These are phyloP conservation scores for Centropyge bicolor DNA, from an alignment of 2,797 vertebrate species.

Conservation along the genomic window DNA sequence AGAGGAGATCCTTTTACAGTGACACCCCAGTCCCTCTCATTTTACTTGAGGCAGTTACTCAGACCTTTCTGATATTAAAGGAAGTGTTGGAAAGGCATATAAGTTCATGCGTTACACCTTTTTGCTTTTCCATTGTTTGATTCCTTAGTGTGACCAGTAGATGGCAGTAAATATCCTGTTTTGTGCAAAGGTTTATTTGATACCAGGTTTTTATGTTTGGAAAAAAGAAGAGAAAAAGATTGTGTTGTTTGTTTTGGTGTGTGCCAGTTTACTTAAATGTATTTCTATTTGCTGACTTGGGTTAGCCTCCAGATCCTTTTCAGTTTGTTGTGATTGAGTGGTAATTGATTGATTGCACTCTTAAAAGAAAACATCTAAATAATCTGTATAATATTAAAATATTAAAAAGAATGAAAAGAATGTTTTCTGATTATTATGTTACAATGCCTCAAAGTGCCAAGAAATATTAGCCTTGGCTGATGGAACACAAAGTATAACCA, in stretches of 20 bases:
- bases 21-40: background rate
- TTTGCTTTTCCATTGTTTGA: slow-evolving; percentile 11
- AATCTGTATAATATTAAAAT: background rate
- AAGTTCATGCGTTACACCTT: background rate
- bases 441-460: slow-evolving; percentile 1
- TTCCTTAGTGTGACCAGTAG: slow-evolving; percentile 68
- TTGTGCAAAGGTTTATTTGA: slow-evolving; percentile 33
- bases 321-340: background rate
- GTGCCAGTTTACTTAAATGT: slow-evolving; percentile 5
- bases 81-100: background rate
- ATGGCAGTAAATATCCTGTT: slow-evolving; percentile 77
- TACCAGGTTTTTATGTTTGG: background rate
- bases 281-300: slow-evolving; percentile 7
- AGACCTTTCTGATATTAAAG: slow-evolving; percentile 52
- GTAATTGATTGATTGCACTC: background rate
- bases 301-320: background rate
- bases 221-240: background rate
- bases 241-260: background rate
- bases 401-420: too few species aligned
- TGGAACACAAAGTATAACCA: slow-evolving; percentile 34
- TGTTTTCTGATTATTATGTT: slow-evolving; percentile 7
- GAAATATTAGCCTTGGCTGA: slow-evolving; percentile 33
- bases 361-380: background rate
- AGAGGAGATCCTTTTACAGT: slow-evolving; percentile 21
- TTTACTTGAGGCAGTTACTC: slow-evolving; percentile 44